Percentiles rank a stretch among this genome's conserved stretches.
phyloP scores from a whole-genome alignment of 2,797 vertebrate species.

The Balearica regulorum region DNA sequence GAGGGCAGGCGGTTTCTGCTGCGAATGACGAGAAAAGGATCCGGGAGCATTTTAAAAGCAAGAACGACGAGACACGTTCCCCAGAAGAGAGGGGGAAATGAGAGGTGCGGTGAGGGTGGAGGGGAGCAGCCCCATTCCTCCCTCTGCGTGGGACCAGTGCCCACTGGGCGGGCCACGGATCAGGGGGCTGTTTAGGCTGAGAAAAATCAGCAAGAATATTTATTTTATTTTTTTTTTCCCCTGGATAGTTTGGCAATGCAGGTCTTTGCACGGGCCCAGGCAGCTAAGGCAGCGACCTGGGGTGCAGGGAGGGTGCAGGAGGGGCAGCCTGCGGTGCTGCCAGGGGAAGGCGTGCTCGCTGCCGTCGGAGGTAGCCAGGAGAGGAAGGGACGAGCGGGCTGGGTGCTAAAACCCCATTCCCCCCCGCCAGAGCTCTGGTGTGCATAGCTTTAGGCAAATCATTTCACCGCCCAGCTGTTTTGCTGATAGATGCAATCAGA shows the following conservation, averaged over 20 bases:
- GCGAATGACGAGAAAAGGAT: background rate
- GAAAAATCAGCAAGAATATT: background rate
- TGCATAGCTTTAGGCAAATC: background rate
- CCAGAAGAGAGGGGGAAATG: background rate
- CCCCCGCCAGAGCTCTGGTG: background rate
- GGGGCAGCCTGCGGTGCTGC: background rate
- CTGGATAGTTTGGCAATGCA: background rate
- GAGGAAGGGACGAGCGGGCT: background rate
- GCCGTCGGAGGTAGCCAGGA: background rate
- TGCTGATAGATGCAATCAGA: background rate
- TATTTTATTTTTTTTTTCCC: too few relatives aligned
- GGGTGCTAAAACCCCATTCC: background rate
- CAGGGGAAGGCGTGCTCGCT: accelerated
- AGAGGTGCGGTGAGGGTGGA: background rate
- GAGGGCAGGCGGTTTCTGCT: background rate
- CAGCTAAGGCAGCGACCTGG: background rate
- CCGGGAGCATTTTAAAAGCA: background rate
- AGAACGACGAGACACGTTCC: background rate
- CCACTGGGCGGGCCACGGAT: too few relatives aligned
- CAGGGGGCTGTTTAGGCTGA: background rate
- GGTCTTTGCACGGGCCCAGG: background rate
- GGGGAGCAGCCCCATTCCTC: background rate
- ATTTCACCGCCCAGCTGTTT: background rate
- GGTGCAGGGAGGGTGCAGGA: background rate
- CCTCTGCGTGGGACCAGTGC: background rate